phyloP scores from a whole-genome alignment of 2,797 vertebrate genomes.

The Melanotaenia trifasciata region DNA sequence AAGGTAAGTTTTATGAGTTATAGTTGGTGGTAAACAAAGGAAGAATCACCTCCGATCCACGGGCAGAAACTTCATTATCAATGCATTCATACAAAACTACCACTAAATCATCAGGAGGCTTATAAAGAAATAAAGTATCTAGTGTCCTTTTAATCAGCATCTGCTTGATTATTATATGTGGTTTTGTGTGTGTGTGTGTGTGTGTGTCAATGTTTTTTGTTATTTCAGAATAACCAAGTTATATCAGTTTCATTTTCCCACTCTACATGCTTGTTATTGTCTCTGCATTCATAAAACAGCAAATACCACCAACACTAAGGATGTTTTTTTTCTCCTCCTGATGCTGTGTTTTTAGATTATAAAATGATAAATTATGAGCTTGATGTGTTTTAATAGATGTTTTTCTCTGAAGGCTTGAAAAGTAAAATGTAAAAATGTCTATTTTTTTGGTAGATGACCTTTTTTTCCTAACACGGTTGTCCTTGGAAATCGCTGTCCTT shows the following conservation, averaged over 20 bases:
- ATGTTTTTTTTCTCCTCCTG: not conserved
- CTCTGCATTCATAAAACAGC: not conserved
- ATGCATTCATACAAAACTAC: not conserved
- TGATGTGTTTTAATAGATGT: constrained; percentile 7
- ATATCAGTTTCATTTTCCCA: not conserved
- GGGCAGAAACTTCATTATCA: too few relatives aligned
- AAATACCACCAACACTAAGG: not conserved
- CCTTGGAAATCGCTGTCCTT: constrained; percentile 32
- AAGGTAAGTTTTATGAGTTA: constrained; percentile 81
- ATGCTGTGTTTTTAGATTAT: not conserved
- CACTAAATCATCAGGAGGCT: not conserved
- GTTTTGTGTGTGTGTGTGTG: not conserved
- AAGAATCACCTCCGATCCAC: not conserved
- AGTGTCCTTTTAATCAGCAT: not conserved
- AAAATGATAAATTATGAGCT: not conserved
- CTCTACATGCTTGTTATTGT: constrained; percentile 1
- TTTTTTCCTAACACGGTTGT: constrained; percentile 13
- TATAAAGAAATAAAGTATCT: not conserved
- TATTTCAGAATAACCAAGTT: not conserved
- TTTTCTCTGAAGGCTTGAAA: not conserved
- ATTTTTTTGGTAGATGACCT: constrained; percentile 10
- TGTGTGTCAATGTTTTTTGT: not conserved
- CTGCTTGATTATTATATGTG: not conserved
- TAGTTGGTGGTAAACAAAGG: not conserved
- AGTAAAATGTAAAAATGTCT: constrained; percentile 15